Conservation (phyloP, 2,888 invertebrate species). For the Spodoptera littoralis region DNA sequence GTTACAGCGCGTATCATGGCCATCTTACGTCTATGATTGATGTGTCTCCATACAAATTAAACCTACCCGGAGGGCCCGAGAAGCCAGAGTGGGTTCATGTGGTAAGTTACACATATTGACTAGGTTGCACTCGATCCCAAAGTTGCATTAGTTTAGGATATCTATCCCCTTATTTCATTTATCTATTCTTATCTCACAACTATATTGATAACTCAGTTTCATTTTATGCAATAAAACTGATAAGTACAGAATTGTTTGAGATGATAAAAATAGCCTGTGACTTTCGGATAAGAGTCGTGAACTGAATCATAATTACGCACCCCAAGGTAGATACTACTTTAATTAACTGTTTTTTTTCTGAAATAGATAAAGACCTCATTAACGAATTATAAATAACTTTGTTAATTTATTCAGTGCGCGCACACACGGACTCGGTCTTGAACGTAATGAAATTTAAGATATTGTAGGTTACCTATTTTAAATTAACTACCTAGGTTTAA, state of each 20-base stretch:
- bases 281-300: neutral
- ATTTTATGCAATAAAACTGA: slow-evolving; percentile 25
- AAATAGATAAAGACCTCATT: too few species aligned
- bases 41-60: slow-evolving; percentile 99
- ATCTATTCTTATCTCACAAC: slow-evolving; percentile 37
- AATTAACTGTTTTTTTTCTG: too few species aligned
- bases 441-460: too few species aligned
- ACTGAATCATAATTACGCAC: too few species aligned
- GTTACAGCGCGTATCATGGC: slow-evolving; percentile 99
- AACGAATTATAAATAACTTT: too few species aligned
- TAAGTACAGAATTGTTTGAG: slow-evolving; percentile 15
- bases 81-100: slow-evolving; percentile 96
- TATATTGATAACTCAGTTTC: slow-evolving; percentile 30
- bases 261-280: slow-evolving; percentile 35
- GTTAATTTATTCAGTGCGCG: too few species aligned
- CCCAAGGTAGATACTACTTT: too few species aligned
- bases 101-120: slow-evolving; percentile 89
- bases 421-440: too few species aligned
- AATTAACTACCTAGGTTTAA: too few species aligned
- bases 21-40: slow-evolving; percentile 98
- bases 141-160: slow-evolving; percentile 35
- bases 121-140: slow-evolving; percentile 47
- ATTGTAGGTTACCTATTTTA: too few species aligned
- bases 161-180: slow-evolving; percentile 19
- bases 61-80: slow-evolving; percentile 94